Evolutionary conservation across 2,888 invertebrate genomes (phyloP), one percentile per base, ranked within the genome.

Genomic region (Conistra vaccinii): DNA sequence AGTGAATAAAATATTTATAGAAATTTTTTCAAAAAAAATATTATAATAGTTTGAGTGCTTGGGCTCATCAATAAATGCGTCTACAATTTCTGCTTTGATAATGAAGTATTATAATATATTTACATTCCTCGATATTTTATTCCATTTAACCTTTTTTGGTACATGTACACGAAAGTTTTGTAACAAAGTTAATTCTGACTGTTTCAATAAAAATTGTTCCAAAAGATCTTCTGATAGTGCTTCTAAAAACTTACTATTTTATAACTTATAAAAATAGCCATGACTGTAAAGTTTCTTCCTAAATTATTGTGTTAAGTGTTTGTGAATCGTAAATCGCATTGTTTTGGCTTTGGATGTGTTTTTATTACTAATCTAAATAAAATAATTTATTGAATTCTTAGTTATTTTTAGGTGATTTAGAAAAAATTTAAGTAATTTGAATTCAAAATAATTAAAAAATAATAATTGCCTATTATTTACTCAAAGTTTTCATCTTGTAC

Each of bases 41-140:
- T 3, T 10, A 48, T 10, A 57, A 35, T 32, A 32, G 20, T 9
- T 66, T 58, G 53, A 78, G 63, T 65, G 39, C 39, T 73, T 63
- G 39, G 57, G 67, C 73, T 73, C 45, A 32, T 68, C 68, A 29
- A 55, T 65, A 32, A 78, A 32, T 35, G 69, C 29, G 39, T 69
- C 51, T 73, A 80, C 81, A 66, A 39, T 67, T 65, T 71, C 78
- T n/a, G 78, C 70, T 71, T 73, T 82, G 48, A 57, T 73, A 67
- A 61, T 58, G 51, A 76, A 76, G 69, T 83, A 76, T 83, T 73
- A 70, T 65, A 51, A 65, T 55, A 80, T 83, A 71, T 83, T 79
- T 83, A 80, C 82, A 83, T 80, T 83, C 82, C 80, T 80, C 68
- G n/a, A 73, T 83, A 63, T 76, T 79, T 75, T 79, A 80, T 83